Evolutionary conservation across 2,888 invertebrate genomes (phyloP).

Genomic region (Apodemia hepburni): DNA sequence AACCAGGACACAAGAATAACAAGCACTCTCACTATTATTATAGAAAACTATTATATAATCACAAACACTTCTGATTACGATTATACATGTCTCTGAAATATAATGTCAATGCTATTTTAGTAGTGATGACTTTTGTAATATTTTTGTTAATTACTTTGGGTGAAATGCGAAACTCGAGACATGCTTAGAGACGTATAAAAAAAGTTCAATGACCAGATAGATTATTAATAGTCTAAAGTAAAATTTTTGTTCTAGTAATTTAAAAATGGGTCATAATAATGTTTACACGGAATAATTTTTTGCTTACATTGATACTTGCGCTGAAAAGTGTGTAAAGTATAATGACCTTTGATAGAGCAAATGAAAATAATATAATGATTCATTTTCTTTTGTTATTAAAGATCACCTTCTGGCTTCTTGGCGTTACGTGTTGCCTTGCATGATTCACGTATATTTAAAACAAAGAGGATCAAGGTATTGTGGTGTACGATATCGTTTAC

Average conservation of each 20-base stretch:
- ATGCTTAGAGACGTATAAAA: neutral
- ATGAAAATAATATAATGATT: conserved; percentile 9
- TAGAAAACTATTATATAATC: neutral
- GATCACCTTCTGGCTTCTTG: conserved; percentile 1
- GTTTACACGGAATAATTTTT: neutral
- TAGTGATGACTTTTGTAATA: neutral
- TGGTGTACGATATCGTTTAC: neutral
- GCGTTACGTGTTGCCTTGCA: neutral
- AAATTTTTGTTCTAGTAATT: neutral
- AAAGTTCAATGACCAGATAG: neutral
- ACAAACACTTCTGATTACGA: neutral
- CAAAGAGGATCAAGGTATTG: conserved; percentile 12
- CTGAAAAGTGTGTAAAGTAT: conserved; percentile 10
- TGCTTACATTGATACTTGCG: neutral
- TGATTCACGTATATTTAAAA: neutral
- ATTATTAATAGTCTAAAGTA: conserved; percentile 3
- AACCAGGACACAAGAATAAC: neutral
- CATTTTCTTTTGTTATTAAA: conserved; percentile 14
- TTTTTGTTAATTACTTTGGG: neutral
- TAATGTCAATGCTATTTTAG: neutral
- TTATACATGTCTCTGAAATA: neutral
- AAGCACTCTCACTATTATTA: neutral
- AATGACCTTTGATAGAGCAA: conserved; percentile 4
- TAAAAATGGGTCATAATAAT: neutral
- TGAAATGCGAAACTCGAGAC: neutral